These are phyloP conservation scores for Gobio gobio DNA, from an alignment of 2,113 vertebrate genomes.

Conservation along the genomic window DNA sequence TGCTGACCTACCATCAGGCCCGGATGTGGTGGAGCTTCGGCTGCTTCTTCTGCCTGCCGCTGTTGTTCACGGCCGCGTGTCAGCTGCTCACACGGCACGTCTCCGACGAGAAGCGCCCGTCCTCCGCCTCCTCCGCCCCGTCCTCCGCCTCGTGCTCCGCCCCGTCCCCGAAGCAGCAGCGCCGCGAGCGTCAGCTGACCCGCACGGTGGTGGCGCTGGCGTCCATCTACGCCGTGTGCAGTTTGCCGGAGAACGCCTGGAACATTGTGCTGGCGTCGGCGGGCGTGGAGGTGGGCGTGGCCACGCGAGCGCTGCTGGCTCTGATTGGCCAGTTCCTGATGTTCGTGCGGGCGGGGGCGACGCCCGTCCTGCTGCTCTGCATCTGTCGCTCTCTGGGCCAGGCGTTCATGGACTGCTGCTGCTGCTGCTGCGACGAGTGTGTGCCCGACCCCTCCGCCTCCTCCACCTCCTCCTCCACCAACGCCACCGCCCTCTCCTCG, in stretches of 20 bases:
- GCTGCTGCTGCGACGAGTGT: conserved; percentile 92
- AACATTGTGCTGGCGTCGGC: conserved; percentile 85
- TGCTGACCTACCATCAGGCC: conserved; percentile 92
- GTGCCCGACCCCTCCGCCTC: conserved; percentile 61
- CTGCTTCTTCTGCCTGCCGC: conserved; percentile 93
- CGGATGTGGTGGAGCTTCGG: conserved; percentile 96
- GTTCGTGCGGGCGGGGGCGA: conserved; percentile 84
- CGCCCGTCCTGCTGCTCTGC: conserved; percentile 86
- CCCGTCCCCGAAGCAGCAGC: conserved; percentile 59
- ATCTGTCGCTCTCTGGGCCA: conserved; percentile 87
- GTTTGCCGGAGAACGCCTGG: conserved; percentile 85
- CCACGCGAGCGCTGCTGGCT: conserved; percentile 78
- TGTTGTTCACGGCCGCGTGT: conserved; percentile 91
- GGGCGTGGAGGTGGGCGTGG: conserved; percentile 69
- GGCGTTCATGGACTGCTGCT: conserved; percentile 96
- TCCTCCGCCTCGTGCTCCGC: conserved; percentile 39
- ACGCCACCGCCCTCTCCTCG: conserved; percentile 59
- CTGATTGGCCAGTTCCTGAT: conserved; percentile 91
- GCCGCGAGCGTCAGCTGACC: conserved; percentile 78
- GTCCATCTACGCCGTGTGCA: conserved; percentile 79
- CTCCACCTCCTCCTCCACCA: conserved; percentile 58
- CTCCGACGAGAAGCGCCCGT: conserved; percentile 45
- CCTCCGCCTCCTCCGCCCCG: conserved; percentile 1
- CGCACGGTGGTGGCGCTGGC: conserved; percentile 84
- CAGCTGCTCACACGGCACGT: conserved; percentile 88